Evolutionary conservation across 2,113 vertebrate genomes (phyloP), one percentile per base, ranked within the genome.

Genomic region (Cettia cetti): DNA sequence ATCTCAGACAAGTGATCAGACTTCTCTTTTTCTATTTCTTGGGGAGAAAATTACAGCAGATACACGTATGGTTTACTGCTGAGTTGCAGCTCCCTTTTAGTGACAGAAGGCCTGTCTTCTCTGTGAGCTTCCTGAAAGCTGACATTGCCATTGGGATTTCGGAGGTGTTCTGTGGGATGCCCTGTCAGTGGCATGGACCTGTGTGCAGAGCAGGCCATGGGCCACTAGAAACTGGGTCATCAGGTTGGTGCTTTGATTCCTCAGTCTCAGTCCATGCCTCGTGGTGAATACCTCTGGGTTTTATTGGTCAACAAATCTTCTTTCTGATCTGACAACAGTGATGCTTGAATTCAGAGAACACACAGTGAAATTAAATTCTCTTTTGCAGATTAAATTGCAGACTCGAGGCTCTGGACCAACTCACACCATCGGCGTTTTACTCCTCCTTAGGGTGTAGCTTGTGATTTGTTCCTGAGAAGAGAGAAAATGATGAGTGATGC

Each of bases 401-500:
- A 35, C 47, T 8, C 40, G 56, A 69, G 30, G 28, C 78, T 90
- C 86, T 76, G 91, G 56, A 91, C 49, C 37, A 35, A 8, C 18
- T 91, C 59, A 45, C 40, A 3, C 10, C 40, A 3, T 50, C 0
- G 1, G 61, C 18, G 2, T 90, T 82, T 68, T 17, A 3, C 71
- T 82, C n/a, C 42, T 94, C 89, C 86, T 90, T 95, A 87, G 94
- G 88, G 89, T 92, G 45, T 86, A 75, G 52, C 86, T 86, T 94
- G 91, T 63, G 94, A 69, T 94, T 15, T 16, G 44, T 71, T 79
- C 61, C 78, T 35, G 79, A 88, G 91, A 87, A 94, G 74, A 64
- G 68, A 86, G 68, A 99, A 98, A 94, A 99, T 99, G 99, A 99
- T 99, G 99, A 99, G 98, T 49, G 99, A 99, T 96, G 99, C 99